Evolutionary conservation across 1,140 invertebrate species (phyloP).

Genomic region (Heliconius himera): DNA sequence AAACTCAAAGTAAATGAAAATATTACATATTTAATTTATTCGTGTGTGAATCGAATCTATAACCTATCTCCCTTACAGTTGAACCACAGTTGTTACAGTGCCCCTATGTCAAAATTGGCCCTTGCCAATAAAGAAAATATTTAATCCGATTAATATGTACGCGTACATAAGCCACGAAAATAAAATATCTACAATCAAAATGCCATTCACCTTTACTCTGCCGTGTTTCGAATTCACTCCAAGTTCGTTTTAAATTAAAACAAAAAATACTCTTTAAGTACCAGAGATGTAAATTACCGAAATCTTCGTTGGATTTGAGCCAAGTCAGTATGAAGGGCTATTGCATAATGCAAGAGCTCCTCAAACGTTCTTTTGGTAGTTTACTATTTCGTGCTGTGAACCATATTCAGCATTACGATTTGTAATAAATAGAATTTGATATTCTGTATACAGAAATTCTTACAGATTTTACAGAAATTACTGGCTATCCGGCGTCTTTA

Average conservation of each 20-base stretch:
- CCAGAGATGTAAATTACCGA: constrained; percentile 40
- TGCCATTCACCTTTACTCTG: neutral
- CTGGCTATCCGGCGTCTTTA: neutral
- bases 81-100: no score
- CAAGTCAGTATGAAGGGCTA: constrained; percentile 43
- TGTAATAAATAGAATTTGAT: neutral
- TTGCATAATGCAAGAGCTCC: constrained; percentile 45
- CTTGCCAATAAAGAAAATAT: no score
- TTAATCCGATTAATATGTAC: no score
- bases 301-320: constrained; percentile 43
- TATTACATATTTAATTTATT: no score
- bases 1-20: no score
- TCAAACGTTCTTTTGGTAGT: constrained; percentile 41
- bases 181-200: neutral
- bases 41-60: no score
- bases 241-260: constrained; percentile 22
- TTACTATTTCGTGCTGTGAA: constrained; percentile 33
- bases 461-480: neutral
- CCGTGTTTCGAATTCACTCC: neutral
- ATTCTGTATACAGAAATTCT: neutral
- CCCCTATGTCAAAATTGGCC: no score
- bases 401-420: neutral
- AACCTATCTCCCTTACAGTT: no score
- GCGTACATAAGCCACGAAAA: no score
- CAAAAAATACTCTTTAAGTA: constrained; percentile 26